A percentile compares a stretch with the other conserved stretches of the same genome.
These are phyloP conservation scores for Agrotis ipsilon DNA, from an alignment of 2,888 invertebrate genomes.

Conservation along the genomic window DNA sequence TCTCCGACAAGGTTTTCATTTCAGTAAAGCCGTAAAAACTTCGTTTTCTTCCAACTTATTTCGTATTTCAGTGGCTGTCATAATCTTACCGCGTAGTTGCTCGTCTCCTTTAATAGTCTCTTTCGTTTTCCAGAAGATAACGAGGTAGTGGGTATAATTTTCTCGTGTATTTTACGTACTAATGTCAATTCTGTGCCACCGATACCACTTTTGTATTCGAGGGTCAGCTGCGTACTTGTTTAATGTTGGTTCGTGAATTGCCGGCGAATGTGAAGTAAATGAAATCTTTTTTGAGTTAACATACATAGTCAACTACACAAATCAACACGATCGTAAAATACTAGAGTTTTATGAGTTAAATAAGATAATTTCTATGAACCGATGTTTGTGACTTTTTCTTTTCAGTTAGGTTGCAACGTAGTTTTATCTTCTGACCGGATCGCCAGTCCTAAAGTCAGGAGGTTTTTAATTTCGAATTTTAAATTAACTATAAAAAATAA, in stretches of 20 bases:
- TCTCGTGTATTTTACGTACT: conserved; percentile 51
- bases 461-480: too few species aligned
- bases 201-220: background rate
- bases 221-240: conserved; percentile 1
- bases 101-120: background rate
- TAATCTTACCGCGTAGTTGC: background rate
- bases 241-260: background rate
- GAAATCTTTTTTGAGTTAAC: too few species aligned
- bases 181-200: conserved; percentile 9
- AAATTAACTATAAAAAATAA: too few species aligned
- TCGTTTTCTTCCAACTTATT: conserved; percentile 35
- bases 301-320: too few species aligned
- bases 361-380: too few species aligned
- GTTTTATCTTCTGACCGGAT: too few species aligned
- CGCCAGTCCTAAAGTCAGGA: too few species aligned
- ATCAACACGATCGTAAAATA: too few species aligned
- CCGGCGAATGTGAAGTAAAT: too few species aligned
- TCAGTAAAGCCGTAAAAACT: conserved; percentile 10
- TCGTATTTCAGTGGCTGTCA: conserved; percentile 39
- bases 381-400: background rate
- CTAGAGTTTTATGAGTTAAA: too few species aligned
- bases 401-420: background rate
- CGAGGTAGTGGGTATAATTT: background rate
- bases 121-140: background rate
- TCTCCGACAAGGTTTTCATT: conserved; percentile 15